Conservation (phyloP, 2,113 vertebrate species). For the Struthio camelus region DNA sequence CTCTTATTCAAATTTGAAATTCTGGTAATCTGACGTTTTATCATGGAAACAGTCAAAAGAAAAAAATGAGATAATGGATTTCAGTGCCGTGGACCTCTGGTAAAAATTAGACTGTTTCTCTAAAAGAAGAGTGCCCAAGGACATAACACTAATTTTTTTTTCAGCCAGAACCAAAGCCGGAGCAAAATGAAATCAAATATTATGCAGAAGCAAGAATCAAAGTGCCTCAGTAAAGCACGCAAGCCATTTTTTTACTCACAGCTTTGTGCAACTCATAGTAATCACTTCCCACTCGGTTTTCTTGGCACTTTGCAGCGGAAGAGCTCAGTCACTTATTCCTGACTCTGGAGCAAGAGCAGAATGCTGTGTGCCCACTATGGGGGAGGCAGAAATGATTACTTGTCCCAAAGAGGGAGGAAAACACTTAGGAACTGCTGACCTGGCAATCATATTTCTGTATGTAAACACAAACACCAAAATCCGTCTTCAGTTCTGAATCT, state of each 20-base stretch:
- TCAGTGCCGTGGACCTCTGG: not conserved
- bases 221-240: not conserved
- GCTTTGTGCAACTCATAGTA: not conserved
- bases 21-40: not conserved
- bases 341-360: not conserved
- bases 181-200: not conserved
- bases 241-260: not conserved
- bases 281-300: not conserved
- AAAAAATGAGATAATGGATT: not conserved
- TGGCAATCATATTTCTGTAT: not conserved
- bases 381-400: not conserved
- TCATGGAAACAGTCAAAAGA: not conserved
- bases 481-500: not conserved
- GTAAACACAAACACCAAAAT: not conserved
- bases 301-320: not conserved
- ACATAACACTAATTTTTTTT: not conserved
- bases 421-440: not conserved
- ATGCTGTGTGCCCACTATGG: rapidly evolving
- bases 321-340: not conserved
- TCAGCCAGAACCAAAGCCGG: not conserved
- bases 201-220: not conserved
- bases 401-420: not conserved
- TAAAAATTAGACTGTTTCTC: not conserved
- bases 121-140: not conserved
- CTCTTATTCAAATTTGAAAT: not conserved